These are phyloP conservation scores for Gorsachius magnificus DNA, from an alignment of 2,797 vertebrate genomes.

Conservation along the genomic window DNA sequence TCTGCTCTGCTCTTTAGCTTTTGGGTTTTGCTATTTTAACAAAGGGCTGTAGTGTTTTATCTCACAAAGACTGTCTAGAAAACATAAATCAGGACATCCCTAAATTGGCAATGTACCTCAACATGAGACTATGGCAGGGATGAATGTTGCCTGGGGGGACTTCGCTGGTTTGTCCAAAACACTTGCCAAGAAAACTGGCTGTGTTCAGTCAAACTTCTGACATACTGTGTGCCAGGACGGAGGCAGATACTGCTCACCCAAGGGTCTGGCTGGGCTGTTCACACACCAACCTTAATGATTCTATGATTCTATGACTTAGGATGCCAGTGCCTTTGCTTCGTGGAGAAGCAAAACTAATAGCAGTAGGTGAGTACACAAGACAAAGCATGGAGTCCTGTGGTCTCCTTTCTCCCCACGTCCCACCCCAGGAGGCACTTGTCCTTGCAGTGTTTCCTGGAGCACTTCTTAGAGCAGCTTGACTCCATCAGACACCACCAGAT, in stretches of 20 bases:
- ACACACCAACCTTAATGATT: too few species aligned
- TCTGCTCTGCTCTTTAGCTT: neutral
- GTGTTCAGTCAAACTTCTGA: neutral
- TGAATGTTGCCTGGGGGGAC: neutral
- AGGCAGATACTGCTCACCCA: neutral
- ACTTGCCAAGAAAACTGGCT: neutral
- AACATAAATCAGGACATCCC: neutral
- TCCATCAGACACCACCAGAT: neutral
- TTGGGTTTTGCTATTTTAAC: neutral
- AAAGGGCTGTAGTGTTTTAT: neutral
- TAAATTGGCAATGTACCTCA: neutral
- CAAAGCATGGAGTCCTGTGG: neutral
- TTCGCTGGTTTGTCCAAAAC: neutral
- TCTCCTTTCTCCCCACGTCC: neutral
- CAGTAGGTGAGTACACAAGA: neutral
- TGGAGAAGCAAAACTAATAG: neutral
- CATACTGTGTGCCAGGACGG: neutral
- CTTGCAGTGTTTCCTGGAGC: neutral
- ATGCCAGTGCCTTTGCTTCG: neutral
- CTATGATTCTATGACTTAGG: too few species aligned
- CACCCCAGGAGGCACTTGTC: neutral
- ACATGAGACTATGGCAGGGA: neutral
- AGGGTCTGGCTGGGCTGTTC: neutral
- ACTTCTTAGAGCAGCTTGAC: neutral
- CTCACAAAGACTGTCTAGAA: neutral